phyloP scores from a whole-genome alignment of 2,797 vertebrate genomes.

The Peromyscus nudipes region DNA sequence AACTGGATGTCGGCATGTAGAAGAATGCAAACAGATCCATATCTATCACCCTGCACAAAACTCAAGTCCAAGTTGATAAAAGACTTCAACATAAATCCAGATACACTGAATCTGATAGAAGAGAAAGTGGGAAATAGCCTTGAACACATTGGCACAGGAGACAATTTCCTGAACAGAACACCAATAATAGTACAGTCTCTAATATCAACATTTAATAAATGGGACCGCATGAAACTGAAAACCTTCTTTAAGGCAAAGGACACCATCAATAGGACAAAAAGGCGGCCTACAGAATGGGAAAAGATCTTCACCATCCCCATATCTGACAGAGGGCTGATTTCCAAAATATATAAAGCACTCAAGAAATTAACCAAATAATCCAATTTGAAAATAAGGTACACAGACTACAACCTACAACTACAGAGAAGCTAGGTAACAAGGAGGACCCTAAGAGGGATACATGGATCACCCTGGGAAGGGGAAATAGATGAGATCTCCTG shows the following conservation, averaged over 20 bases:
- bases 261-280: neutral
- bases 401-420: neutral
- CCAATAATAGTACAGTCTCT: neutral
- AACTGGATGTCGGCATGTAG: neutral
- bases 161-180: neutral
- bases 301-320: neutral
- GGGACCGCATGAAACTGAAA: neutral
- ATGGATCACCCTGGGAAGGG: no score
- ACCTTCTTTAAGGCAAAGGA: neutral
- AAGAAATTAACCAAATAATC: neutral
- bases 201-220: neutral
- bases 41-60: neutral
- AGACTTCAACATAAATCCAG: neutral
- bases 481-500: no score
- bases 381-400: neutral
- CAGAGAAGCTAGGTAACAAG: no score
- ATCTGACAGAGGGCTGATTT: neutral
- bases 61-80: neutral
- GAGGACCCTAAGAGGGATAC: no score
- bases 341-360: neutral
- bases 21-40: neutral
- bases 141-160: neutral
- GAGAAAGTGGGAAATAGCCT: neutral
- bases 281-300: neutral
- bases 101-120: neutral